Evolutionary conservation across 2,113 vertebrate species (phyloP).

Genomic region (Oncorhynchus tshawytscha): DNA sequence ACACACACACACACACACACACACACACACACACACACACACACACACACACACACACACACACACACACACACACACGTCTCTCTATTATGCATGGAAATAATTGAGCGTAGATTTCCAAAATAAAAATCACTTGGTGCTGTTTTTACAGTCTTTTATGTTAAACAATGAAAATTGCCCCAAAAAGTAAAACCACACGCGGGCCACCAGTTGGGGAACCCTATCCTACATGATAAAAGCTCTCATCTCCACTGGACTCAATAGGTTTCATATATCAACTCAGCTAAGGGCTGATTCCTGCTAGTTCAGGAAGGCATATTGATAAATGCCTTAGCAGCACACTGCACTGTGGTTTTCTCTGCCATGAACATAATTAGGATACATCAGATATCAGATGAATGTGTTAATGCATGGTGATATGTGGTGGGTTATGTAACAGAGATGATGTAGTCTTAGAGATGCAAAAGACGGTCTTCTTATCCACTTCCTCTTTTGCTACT

Average conservation of each 20-base stretch:
- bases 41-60: conserved; percentile 10
- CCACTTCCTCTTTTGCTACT: neutral
- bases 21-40: conserved; percentile 32
- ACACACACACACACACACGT: neutral
- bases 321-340: conserved; percentile 20
- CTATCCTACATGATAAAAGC: conserved; percentile 30
- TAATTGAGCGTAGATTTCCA: no score
- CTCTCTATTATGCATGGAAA: neutral
- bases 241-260: conserved; percentile 44
- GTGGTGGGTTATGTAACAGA: no score
- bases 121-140: no score
- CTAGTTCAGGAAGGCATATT: conserved; percentile 17
- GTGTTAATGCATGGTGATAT: no score
- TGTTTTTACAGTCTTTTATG: no score
- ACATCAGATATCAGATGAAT: neutral
- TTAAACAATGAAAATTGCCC: no score
- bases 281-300: conserved; percentile 48
- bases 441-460: no score
- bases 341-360: conserved; percentile 17
- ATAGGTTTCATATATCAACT: conserved; percentile 51
- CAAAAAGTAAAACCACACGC: no score
- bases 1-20: conserved; percentile 37
- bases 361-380: neutral
- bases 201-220: no score
- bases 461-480: conserved; percentile 21